Conservation (phyloP, 2,797 vertebrate genomes). For the Enteromius treurensis region DNA sequence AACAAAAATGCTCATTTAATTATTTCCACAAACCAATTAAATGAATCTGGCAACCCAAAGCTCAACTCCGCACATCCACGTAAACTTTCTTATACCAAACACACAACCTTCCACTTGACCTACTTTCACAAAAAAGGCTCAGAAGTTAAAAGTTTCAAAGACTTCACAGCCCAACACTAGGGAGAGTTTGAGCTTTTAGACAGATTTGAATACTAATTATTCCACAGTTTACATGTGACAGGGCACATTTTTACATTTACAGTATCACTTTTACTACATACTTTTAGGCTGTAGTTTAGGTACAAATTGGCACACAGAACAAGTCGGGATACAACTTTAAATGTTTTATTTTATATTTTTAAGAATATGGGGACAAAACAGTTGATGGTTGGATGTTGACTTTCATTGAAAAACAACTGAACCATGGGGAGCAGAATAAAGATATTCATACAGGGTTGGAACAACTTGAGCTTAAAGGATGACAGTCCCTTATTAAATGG, state of each 20-base stretch:
- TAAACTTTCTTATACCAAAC: neutral
- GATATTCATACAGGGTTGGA: neutral
- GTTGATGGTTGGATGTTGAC: neutral
- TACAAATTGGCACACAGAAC: neutral
- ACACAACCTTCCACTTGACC: slow-evolving; percentile 36
- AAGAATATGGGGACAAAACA: neutral
- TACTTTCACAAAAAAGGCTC: slow-evolving; percentile 45
- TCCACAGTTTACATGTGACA: neutral
- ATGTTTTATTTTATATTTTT: neutral
- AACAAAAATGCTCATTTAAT: neutral
- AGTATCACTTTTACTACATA: neutral
- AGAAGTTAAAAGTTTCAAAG: slow-evolving; percentile 36
- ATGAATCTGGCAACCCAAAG: neutral
- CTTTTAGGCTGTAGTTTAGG: neutral
- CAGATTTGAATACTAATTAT: neutral
- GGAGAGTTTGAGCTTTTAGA: neutral
- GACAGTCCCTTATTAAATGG: neutral
- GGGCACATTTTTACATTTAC: neutral
- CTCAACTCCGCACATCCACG: neutral
- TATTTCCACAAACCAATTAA: neutral
- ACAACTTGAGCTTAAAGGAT: neutral
- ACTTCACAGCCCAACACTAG: neutral
- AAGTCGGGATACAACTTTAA: neutral
- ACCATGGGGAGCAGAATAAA: neutral
- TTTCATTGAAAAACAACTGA: neutral